Base-by-base conservation (phyloP, 1,140 invertebrate species). In the Listronotus oregonensis region DNA sequence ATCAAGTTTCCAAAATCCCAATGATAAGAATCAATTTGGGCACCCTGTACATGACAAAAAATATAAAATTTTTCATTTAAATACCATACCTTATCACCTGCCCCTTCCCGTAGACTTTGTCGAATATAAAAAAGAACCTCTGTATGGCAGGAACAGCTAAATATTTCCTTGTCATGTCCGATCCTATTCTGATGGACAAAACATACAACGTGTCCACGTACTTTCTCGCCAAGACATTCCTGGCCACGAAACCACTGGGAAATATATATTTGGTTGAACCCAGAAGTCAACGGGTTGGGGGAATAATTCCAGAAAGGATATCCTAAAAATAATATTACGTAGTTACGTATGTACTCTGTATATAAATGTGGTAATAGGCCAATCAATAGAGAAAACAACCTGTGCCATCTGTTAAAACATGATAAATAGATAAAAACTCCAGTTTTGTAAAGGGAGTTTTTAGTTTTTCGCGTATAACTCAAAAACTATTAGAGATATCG, bases 81-180 rank as follows among this genome's bases (percentile, higher is more conserved):
- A 27, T 27, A 27, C 21, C 21, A 27, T 52, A 65, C 63, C 37
- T 51, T 57, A 7, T 65, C 46, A 37, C 8, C 8, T 37, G 34
- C 10, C 34, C 14, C n/a, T 42, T 65, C 5, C 6, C 51, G 42
- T 32, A 27, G 6, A 65, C 89, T 81, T 91, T 92, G 75, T 93
- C 90, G 77, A 97, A 97, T 8, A 89, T 87, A n/a, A 90, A 77
- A 77, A 97, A 96, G 76, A 95, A 95, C 47, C 87, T 84, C 76
- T 89, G 86, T 51, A 93, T 76, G 5, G 86, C 82, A 12, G 87
- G 85, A 46, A 91, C 85, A 1, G 86, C 88, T 17, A 96, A 80
- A 71, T 93, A 88, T 69, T 86, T 87, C 54, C 90, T 85, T 1
- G 90, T 93, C 88, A 93, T 93, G 71, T 93, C 90, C 58, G 88